A percentile compares a stretch with the other conserved stretches of the same genome.
Conservation (phyloP, 2,797 vertebrate genomes). For the Denticeps clupeoides region DNA sequence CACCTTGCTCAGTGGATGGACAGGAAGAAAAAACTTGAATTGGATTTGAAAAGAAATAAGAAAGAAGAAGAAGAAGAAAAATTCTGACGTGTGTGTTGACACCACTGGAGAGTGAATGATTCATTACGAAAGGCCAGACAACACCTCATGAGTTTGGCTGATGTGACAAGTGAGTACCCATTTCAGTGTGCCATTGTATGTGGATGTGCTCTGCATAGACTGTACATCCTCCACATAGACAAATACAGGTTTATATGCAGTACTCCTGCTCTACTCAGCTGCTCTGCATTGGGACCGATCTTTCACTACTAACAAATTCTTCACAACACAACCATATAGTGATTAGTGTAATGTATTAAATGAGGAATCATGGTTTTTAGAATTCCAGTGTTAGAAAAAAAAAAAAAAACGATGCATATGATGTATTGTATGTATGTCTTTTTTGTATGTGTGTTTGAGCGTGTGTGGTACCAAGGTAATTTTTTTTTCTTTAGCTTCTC, state of each 20-base stretch:
- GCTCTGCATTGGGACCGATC: slow-evolving; percentile 10
- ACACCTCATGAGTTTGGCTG: slow-evolving; percentile 1
- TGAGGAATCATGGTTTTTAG: slow-evolving; percentile 5
- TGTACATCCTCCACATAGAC: too few relatives aligned
- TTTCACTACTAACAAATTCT: neutral
- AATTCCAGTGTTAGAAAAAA: slow-evolving; percentile 8
- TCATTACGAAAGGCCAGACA: slow-evolving; percentile 4
- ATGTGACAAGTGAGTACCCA: slow-evolving; percentile 17
- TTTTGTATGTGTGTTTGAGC: slow-evolving; percentile 26
- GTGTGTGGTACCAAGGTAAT: slow-evolving; percentile 20
- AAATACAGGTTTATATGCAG: too few relatives aligned
- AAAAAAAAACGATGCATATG: slow-evolving; percentile 9
- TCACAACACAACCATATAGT: neutral
- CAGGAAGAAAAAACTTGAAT: too few relatives aligned
- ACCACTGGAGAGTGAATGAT: too few relatives aligned
- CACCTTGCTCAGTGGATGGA: too few relatives aligned
- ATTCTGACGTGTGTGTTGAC: too few relatives aligned
- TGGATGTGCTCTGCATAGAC: too few relatives aligned
- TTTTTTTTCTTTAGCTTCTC: too few relatives aligned
- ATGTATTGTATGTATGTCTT: slow-evolving; percentile 6
- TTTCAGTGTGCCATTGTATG: slow-evolving; percentile 28
- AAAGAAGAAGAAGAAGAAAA: too few relatives aligned
- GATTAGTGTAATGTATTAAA: slow-evolving; percentile 19
- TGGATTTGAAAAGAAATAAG: too few relatives aligned
- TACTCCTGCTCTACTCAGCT: slow-evolving; percentile 14